These are phyloP conservation scores for Lophius piscatorius DNA, from an alignment of 2,113 vertebrate species.

Conservation along the genomic window DNA sequence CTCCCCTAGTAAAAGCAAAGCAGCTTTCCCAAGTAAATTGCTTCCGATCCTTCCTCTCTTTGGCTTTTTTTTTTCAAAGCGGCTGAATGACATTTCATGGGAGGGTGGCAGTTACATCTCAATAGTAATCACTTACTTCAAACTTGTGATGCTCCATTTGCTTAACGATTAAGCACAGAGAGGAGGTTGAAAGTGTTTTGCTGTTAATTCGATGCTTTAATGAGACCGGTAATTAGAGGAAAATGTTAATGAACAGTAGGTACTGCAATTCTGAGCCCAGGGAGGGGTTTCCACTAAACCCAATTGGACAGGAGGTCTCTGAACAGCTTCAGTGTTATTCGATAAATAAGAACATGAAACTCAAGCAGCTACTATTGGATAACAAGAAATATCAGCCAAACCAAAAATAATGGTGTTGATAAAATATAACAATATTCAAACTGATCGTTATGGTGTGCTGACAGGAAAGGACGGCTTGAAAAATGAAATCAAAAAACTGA, in stretches of 20 bases:
- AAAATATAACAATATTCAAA: too few relatives aligned
- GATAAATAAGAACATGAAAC: conserved; percentile 15
- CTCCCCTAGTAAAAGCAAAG: conserved; percentile 36
- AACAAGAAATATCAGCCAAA: background rate
- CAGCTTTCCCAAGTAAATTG: conserved; percentile 57
- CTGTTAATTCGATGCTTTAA: conserved; percentile 78
- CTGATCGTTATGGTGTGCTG: background rate
- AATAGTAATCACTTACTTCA: conserved; percentile 77
- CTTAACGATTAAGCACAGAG: conserved; percentile 74
- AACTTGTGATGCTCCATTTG: conserved; percentile 75
- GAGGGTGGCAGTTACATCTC: conserved; percentile 65
- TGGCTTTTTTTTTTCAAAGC: conserved; percentile 29
- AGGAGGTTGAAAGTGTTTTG: conserved; percentile 67
- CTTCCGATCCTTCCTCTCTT: conserved; percentile 23
- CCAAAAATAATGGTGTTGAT: too few relatives aligned
- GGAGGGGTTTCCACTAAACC: conserved; percentile 39
- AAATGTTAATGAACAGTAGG: conserved; percentile 78
- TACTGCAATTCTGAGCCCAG: conserved; percentile 46
- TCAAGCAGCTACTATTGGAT: background rate
- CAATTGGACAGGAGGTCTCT: conserved; percentile 20
- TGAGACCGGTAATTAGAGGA: conserved; percentile 77
- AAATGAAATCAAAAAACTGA: conserved; percentile 4
- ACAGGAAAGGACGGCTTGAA: background rate
- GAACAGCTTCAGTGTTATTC: background rate
- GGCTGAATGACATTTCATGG: conserved; percentile 68